Evolutionary conservation across 1,140 invertebrate genomes (phyloP), one percentile per base, ranked within the genome.

Genomic region (Brachionus paranguensis): DNA sequence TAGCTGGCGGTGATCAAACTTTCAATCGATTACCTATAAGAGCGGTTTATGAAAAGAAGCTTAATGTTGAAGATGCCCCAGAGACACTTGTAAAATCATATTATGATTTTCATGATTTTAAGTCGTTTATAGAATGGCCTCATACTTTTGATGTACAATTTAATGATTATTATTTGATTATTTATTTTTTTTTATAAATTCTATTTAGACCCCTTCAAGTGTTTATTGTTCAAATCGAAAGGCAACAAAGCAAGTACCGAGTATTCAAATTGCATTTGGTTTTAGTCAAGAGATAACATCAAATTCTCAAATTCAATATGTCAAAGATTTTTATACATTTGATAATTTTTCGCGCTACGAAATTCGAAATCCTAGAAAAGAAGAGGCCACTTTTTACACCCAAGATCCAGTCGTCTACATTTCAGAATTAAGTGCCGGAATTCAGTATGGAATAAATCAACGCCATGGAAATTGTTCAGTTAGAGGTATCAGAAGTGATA

Each of bases 221-320:
- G 50, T 81, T 43, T 81, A 41, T 43, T 81, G 78, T 55, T 10
- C 55, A 43, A 47, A 47, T 43, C 20, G 64, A 45, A 81, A 81
- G 53, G 64, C 11, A 24, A 81, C 53, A 24, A 68, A 64, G 45
- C 33, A 33, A 64, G 43, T 45, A 27, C 78, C 78, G 29, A 8
- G 3, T 20, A 14, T 64, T 41, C 10, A 3, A 47, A 20, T 24
- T 17, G 24, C 20, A 11, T 81, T 64, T 17, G 53, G 78, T 12
- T 81, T 64, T 27, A 81, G 78, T 8, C 78, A 81, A 68, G 78
- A 81, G n/a, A 81, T 81, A 81, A 37, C 64, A 60, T 33, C n/a
- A 12, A 65, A 45, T 47, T 8, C 37, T n/a, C 8, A 81, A 11
- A 60, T 81, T 81, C 78, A 81, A 81, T 81, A 81, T 37, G 27